Conservation (phyloP, 1,140 invertebrate species). For the Aphis gossypii region DNA sequence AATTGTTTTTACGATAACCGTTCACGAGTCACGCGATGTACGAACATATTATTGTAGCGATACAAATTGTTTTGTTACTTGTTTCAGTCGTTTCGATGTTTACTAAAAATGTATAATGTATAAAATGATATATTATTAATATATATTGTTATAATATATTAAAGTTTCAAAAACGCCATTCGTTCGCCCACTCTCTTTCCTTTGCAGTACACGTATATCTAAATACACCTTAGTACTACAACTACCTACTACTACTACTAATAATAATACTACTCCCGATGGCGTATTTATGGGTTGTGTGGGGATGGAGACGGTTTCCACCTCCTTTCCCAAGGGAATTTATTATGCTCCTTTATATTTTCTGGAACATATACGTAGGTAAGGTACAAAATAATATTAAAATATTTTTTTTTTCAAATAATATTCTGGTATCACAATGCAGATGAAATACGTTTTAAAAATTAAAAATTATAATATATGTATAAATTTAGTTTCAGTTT, state of each 20-base stretch:
- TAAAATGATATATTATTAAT: background rate
- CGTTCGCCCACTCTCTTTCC: background rate
- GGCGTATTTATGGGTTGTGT: background rate
- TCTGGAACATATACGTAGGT: background rate
- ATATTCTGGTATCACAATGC: background rate
- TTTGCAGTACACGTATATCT: background rate
- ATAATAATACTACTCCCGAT: background rate
- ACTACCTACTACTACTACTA: no score
- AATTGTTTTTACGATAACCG: background rate
- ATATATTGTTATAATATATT: background rate
- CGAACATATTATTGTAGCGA: background rate
- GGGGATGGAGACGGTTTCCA: background rate
- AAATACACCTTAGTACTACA: background rate
- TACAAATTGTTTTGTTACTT: background rate
- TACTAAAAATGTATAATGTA: background rate
- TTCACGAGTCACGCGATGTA: background rate
- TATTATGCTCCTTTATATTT: background rate
- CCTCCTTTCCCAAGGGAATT: background rate
- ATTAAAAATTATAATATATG: background rate
- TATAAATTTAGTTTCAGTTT: background rate
- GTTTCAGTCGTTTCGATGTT: background rate
- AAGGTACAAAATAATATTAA: background rate
- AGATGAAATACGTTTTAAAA: background rate
- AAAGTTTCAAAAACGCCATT: background rate
- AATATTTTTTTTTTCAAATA: background rate